Conservation (phyloP, 2,888 invertebrate species). For the Barypeithes pellucidus region DNA sequence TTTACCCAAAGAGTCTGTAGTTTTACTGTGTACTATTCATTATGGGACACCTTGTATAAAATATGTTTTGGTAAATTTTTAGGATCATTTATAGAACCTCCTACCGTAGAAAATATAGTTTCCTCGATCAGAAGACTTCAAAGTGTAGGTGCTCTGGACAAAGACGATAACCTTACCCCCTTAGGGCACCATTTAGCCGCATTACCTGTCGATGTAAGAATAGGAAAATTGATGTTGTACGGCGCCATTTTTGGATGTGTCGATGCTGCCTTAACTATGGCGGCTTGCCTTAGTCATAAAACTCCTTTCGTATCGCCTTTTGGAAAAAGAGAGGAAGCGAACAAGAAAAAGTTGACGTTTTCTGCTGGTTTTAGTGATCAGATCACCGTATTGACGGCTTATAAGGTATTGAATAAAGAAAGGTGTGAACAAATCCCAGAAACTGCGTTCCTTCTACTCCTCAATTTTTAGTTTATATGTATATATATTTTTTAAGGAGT, state of each 20-base stretch:
- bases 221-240: slow-evolving; percentile 94
- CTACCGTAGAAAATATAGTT: slow-evolving; percentile 77
- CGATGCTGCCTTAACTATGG: slow-evolving; percentile 93
- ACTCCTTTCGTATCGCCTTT: slow-evolving; percentile 85
- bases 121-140: slow-evolving; percentile 81
- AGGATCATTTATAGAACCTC: slow-evolving; percentile 79
- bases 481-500: too few species aligned
- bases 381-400: slow-evolving; percentile 87
- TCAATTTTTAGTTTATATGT: too few species aligned
- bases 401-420: slow-evolving; percentile 77
- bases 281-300: slow-evolving; percentile 86
- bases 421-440: too few species aligned
- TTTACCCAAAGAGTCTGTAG: too few species aligned
- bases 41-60: background rate
- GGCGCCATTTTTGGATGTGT: slow-evolving; percentile 94
- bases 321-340: slow-evolving; percentile 81
- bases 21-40: too few species aligned
- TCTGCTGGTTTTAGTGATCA: slow-evolving; percentile 90
- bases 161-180: slow-evolving; percentile 82
- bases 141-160: slow-evolving; percentile 87
- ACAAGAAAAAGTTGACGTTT: slow-evolving; percentile 83
- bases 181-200: slow-evolving; percentile 91
- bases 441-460: too few species aligned
- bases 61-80: background rate
- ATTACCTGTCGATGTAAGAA: slow-evolving; percentile 91